These are phyloP conservation scores for Sarcophaga rosellei DNA, from an alignment of 2,888 invertebrate genomes.

Conservation along the genomic window DNA sequence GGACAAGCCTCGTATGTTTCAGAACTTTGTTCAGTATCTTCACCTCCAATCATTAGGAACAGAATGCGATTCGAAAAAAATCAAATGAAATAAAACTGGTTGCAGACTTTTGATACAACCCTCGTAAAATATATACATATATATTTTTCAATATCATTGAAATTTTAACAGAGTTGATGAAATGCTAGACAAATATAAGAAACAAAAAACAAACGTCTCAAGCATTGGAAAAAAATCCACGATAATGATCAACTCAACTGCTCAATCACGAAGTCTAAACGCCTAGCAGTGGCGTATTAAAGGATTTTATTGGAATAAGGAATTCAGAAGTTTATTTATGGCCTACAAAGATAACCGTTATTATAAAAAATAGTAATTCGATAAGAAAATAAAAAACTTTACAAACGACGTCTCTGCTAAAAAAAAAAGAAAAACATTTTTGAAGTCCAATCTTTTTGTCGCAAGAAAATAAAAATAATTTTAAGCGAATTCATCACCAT, in stretches of 20 bases:
- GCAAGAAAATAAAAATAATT: conserved; percentile 54
- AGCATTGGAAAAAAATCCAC: conserved; percentile 48
- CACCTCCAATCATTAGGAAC: too few species aligned
- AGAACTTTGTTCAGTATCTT: too few species aligned
- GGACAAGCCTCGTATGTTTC: too few species aligned
- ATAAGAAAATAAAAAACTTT: too few species aligned
- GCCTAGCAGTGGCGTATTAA: conserved; percentile 3
- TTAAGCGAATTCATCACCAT: conserved; percentile 66
- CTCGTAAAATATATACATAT: not conserved
- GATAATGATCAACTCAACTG: conserved; percentile 51
- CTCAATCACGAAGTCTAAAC: not conserved
- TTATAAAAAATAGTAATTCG: too few species aligned
- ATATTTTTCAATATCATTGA: not conserved
- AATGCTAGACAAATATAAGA: conserved; percentile 29
- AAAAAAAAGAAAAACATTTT: conserved; percentile 7
- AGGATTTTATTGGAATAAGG: not conserved
- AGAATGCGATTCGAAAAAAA: too few species aligned
- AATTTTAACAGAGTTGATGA: conserved; percentile 46
- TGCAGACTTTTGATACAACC: not conserved
- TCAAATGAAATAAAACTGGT: too few species aligned
- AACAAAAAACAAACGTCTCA: conserved; percentile 57
- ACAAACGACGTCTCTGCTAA: conserved; percentile 21
- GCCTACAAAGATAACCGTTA: too few species aligned
- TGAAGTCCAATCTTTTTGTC: conserved; percentile 46
- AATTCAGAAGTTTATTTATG: too few species aligned